Base-by-base conservation (phyloP, 2,113 vertebrate genomes). In the Perca schrenkii region DNA sequence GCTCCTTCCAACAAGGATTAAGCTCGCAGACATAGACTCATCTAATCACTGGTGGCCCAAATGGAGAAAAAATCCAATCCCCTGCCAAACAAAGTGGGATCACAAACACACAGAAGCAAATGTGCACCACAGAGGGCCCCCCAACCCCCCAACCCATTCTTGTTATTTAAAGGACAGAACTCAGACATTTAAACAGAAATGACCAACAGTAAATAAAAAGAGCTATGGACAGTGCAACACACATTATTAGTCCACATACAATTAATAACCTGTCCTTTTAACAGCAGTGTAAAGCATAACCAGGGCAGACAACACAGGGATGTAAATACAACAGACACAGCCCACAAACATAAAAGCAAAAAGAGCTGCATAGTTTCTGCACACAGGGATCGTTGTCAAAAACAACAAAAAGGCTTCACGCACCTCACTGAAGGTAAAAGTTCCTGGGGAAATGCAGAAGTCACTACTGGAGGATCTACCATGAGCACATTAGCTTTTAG, bases 21-120 rank as follows among this genome's bases (percentile, higher is more conserved):
- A 89, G 90, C 87, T 88, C 90, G 86, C 82, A 90, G 93, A 93
- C 92, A 91, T 83, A 81, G 87, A 91, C 90, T 91, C 91, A 90
- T 94, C 92, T 92, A 92, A 94, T 93, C 92, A 91, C 88, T 86
- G 73, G 78, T 91, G 91, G 92, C 88, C 90, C 85, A 89, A 92
- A 91, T 91, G 88, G 87, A 89, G 88, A 82, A 86, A 80, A 91
- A 91, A 90, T 92, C 84, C 83, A 81, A 89, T 88, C 87, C 72
- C 78, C 50, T 43, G 75, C 67, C 79, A 68, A 77, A 73, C 83
- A 86, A 88, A 91, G 78, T 82, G 82, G 65, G 74, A 86, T 86
- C 79, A 86, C 75, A 82, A 61, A 77, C 54, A 80, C 71, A 72
- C 75, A 79, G 68, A 81, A 66, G 60, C 78, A 80, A 79, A 62